Evolutionary conservation across 1,140 invertebrate species (phyloP).

Genomic region (Drosophila novamexicana): DNA sequence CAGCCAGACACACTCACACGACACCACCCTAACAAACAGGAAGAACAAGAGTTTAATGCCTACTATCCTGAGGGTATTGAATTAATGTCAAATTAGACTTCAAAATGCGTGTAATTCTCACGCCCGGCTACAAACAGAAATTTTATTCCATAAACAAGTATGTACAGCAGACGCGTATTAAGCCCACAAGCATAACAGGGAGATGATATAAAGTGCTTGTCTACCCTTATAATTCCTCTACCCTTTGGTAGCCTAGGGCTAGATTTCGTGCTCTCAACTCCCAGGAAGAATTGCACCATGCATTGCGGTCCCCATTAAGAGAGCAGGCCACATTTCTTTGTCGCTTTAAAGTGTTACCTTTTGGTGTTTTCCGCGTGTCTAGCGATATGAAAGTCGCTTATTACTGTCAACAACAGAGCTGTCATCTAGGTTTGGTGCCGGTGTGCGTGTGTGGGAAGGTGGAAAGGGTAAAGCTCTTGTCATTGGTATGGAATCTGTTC

Average conservation of each 20-base stretch:
- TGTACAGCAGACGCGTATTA: constrained; percentile 45
- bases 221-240: constrained; percentile 25
- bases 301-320: constrained; percentile 3
- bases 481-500: constrained; percentile 47
- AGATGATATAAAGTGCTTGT: constrained; percentile 4
- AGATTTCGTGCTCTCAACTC: constrained; percentile 42
- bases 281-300: constrained; percentile 22
- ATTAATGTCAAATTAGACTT: constrained; percentile 80
- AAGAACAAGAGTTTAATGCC: constrained; percentile 29
- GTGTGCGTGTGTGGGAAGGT: background rate
- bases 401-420: constrained; percentile 39
- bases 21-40: background rate
- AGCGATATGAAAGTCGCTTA: constrained; percentile 46
- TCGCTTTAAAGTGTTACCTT: constrained; percentile 42
- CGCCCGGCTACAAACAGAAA: constrained; percentile 68
- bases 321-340: background rate
- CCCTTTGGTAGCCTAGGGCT: constrained; percentile 52
- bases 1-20: background rate
- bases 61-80: constrained; percentile 65
- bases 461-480: constrained; percentile 30
- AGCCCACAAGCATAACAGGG: constrained; percentile 48
- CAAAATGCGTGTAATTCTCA: constrained; percentile 80
- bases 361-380: constrained; percentile 33
- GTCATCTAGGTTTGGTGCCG: background rate
- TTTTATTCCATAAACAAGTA: constrained; percentile 46